A percentile compares a stretch with the other conserved stretches of the same genome.
Conservation (phyloP, 2,113 vertebrate species). For the Synodontis membranacea region DNA sequence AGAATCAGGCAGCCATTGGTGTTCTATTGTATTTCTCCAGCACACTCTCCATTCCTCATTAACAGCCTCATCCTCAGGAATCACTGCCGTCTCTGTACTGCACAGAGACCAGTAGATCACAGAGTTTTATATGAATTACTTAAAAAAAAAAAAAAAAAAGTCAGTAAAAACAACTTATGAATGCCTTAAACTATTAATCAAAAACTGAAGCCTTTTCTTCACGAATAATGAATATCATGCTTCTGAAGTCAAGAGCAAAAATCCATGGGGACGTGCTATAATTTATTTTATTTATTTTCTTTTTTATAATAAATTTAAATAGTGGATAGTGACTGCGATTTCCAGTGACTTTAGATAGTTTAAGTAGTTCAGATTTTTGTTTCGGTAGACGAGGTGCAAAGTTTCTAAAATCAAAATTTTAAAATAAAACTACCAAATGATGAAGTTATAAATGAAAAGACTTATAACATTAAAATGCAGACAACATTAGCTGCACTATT, state of each 20-base stretch:
- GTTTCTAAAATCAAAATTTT: neutral
- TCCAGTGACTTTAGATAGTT: neutral
- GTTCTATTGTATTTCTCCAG: conserved; percentile 68
- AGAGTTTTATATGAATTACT: neutral
- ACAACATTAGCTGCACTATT: too few relatives aligned
- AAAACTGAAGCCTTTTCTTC: too few relatives aligned
- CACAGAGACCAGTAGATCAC: conserved; percentile 56
- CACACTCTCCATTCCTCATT: conserved; percentile 73
- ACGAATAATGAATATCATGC: neutral
- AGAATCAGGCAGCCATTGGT: conserved; percentile 73
- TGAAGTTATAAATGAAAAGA: neutral
- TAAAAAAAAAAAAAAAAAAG: neutral
- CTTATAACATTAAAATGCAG: too few relatives aligned
- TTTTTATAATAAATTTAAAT: too few relatives aligned
- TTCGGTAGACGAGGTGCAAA: neutral
- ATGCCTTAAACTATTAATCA: neutral
- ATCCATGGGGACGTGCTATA: neutral
- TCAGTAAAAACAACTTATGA: neutral
- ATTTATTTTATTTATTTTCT: neutral
- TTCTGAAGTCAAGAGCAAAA: neutral
- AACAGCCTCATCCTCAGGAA: conserved; percentile 70
- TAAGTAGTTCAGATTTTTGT: too few relatives aligned
- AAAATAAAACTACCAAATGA: neutral
- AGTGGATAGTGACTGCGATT: neutral
- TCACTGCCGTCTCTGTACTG: conserved; percentile 78